A percentile compares a stretch with the other conserved stretches of the same genome.
Evolutionary conservation across 1,140 invertebrate species (phyloP).

Genomic region (Zaprionus ornatus): DNA sequence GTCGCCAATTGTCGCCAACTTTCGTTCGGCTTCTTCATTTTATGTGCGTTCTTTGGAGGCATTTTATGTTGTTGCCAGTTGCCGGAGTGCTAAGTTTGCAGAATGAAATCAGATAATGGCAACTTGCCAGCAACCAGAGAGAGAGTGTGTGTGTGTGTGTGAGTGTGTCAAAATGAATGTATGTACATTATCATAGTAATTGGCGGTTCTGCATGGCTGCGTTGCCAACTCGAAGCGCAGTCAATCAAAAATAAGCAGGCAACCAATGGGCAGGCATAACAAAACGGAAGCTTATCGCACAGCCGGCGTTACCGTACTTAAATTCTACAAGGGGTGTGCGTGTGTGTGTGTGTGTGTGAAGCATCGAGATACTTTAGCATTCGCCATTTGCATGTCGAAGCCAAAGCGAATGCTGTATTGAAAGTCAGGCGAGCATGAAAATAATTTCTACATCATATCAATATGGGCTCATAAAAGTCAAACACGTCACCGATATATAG

Average conservation of each 20-base stretch:
- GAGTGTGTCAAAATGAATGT: slow-evolving; percentile 30
- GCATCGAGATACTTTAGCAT: not conserved
- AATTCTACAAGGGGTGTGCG: slow-evolving; percentile 17
- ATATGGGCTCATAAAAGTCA: slow-evolving; percentile 69
- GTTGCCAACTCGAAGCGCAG: slow-evolving; percentile 57
- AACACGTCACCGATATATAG: slow-evolving; percentile 59
- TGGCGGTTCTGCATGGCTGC: slow-evolving; percentile 43
- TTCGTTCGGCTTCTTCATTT: not conserved
- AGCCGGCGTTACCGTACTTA: slow-evolving; percentile 29
- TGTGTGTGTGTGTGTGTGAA: not conserved
- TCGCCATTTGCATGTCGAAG: slow-evolving; percentile 59
- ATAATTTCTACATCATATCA: slow-evolving; percentile 64
- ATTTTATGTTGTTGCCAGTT: slow-evolving; percentile 36
- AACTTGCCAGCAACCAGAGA: slow-evolving; percentile 36
- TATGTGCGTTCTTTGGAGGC: slow-evolving; percentile 28
- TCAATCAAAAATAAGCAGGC: slow-evolving; percentile 71
- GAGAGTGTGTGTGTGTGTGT: not conserved
- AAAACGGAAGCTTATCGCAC: slow-evolving; percentile 70
- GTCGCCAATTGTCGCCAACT: slow-evolving; percentile 69
- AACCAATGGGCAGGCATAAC: slow-evolving; percentile 50
- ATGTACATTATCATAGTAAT: slow-evolving; percentile 50
- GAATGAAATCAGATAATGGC: slow-evolving; percentile 65
- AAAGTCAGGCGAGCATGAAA: slow-evolving; percentile 71
- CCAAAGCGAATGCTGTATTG: slow-evolving; percentile 28
- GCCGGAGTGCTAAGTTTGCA: slow-evolving; percentile 54